phyloP scores from a whole-genome alignment of 2,113 vertebrate genomes.

The Sander vitreus region DNA sequence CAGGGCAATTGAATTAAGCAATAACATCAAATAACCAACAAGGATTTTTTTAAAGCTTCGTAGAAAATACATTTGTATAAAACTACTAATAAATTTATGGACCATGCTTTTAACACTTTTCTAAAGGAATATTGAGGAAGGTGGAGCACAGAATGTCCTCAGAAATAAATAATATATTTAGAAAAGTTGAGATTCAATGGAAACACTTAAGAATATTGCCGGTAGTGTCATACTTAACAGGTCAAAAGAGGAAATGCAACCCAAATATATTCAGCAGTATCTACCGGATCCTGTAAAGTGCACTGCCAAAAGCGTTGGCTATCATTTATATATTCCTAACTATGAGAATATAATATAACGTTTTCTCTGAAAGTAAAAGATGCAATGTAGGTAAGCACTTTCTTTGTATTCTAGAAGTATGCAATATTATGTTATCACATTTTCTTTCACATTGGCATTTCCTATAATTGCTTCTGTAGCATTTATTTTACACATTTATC shows the following conservation, averaged over 20 bases:
- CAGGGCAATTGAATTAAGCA: background rate
- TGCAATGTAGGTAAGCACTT: conserved; percentile 42
- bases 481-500: conserved; percentile 15
- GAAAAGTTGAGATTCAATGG: background rate
- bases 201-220: background rate
- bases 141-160: conserved; percentile 9
- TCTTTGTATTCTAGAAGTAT: conserved; percentile 22
- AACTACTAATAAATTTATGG: background rate
- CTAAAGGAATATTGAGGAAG: background rate
- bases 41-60: background rate
- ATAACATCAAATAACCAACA: background rate
- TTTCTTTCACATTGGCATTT: conserved; percentile 2
- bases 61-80: conserved; percentile 3
- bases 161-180: conserved; percentile 12
- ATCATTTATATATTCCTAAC: background rate
- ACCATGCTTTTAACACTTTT: conserved; percentile 3
- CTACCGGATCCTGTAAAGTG: conserved; percentile 12
- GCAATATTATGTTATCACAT: background rate
- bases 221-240: background rate
- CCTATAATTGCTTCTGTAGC: background rate
- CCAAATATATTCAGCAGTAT: conserved; percentile 14
- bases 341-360: background rate
- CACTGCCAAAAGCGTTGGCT: conserved; percentile 3
- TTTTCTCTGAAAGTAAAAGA: conserved; percentile 1
- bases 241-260: conserved; percentile 7